These are phyloP conservation scores for Cliona cf. orientalis DNA, from an alignment of 37 sponge, comb jelly and placozoan genomes.

Conservation along the genomic window DNA sequence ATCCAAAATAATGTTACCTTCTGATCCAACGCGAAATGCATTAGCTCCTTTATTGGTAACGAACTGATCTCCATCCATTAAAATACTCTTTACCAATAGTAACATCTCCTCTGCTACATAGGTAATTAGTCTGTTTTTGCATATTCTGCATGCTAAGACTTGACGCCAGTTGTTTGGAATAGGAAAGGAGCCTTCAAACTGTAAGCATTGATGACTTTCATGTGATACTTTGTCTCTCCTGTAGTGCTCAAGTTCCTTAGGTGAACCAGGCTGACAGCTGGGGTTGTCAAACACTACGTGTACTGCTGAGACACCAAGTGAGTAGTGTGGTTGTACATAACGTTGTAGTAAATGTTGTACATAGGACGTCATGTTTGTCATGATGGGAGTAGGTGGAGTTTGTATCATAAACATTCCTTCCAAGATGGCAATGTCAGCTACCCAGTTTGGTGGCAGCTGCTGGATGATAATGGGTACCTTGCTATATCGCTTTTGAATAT, in stretches of 20 bases:
- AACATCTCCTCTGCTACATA: slow-evolving; percentile 25
- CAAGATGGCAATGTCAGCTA: slow-evolving; percentile 10
- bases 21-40: not conserved
- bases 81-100: not conserved
- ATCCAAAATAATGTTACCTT: no score
- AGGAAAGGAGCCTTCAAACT: not conserved
- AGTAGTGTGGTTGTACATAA: slow-evolving; percentile 20
- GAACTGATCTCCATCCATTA: not conserved
- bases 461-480: not conserved
- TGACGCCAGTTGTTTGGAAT: not conserved
- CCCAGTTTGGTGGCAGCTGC: not conserved
- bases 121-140: slow-evolving; percentile 2
- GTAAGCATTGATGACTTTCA: not conserved
- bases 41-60: not conserved
- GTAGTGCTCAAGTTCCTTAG: slow-evolving; percentile 23
- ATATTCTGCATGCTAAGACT: slow-evolving; percentile 3
- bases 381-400: slow-evolving; percentile 6
- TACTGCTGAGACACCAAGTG: not conserved
- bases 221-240: not conserved
- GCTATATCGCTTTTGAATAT: not conserved
- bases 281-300: slow-evolving; percentile 40
- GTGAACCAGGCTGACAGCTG: not conserved
- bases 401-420: slow-evolving; percentile 45
- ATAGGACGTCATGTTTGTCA: slow-evolving; percentile 1
- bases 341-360: not conserved